Base-by-base conservation (phyloP, 1,140 invertebrate species). In the Temnothorax curvispinosus region DNA sequence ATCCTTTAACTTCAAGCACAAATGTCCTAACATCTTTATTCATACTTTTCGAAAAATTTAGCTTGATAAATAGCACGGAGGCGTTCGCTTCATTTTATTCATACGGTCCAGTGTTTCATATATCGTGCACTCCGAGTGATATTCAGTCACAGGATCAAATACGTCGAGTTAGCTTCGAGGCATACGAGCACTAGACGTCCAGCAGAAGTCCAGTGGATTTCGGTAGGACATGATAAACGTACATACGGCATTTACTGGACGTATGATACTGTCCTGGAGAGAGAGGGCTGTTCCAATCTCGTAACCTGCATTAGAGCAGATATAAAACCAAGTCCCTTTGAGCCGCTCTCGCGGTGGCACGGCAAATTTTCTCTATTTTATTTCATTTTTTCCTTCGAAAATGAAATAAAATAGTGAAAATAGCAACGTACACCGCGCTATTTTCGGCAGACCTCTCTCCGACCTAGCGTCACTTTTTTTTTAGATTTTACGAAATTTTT, bases 141-240 rank as follows among this genome's bases (percentile, higher is more conserved):
- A 75, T 84, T 84, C 69, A 84, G 80, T 84, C 80, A 74, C 41
- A 75, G 69, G 80, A 84, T 84, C 80, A 84, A 84, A 84, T 75
- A 84, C 41, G 80, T 84, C 69, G 80, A 60, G 80, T 84, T 84
- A 84, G 80, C 69, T 84, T 75, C 54, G 41, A 84, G 80, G 69
- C 69, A 84, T 44, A 84, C 54, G 27, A 35, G 35, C 7, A 47
- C 67, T n/a, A 38, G 54, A 84, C 54, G 41, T 62, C 54, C 69
- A 21, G 35, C 80, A 38, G 54, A 75, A 75, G 80, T 84, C 80
- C 80, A 38, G 41, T 60, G 80, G 80, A 84, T 84, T 84, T 84
- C 69, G 56, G 69, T 74, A 38, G 78, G 69, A 75, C 80, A 84
- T 84, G 69, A 84, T 84, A 84, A 84, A 84, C 80, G 80, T 75